Percentiles rank a stretch among this genome's conserved stretches.
These are phyloP conservation scores for Daktulosphaira vitifoliae DNA, from an alignment of 1,140 invertebrate genomes.

Conservation along the genomic window DNA sequence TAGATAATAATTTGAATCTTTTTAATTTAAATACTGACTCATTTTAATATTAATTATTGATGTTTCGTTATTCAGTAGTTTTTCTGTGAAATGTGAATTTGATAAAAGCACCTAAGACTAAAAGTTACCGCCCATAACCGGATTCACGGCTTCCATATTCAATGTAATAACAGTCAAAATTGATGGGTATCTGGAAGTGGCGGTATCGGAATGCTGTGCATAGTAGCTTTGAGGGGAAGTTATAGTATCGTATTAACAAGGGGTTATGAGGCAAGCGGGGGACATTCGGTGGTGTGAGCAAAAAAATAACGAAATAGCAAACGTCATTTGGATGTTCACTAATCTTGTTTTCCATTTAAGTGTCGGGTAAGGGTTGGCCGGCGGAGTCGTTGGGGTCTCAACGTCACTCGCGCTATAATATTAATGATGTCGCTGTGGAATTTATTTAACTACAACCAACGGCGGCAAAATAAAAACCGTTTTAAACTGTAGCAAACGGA, in stretches of 20 bases:
- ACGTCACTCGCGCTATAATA: slow-evolving; percentile 13
- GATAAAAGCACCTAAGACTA: background rate
- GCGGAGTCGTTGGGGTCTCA: background rate
- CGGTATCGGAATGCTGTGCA: slow-evolving; percentile 8
- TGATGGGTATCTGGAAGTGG: background rate
- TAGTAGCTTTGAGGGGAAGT: too few relatives aligned
- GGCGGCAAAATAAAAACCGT: slow-evolving; percentile 14
- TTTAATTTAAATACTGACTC: too few relatives aligned
- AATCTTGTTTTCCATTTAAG: slow-evolving; percentile 27
- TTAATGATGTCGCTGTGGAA: slow-evolving; percentile 24
- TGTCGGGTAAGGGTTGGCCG: background rate
- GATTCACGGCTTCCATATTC: too few relatives aligned
- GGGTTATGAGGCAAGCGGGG: too few relatives aligned
- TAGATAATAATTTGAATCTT: too few relatives aligned
- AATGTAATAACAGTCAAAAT: slow-evolving; percentile 12
- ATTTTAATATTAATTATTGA: too few relatives aligned
- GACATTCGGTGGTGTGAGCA: too few relatives aligned
- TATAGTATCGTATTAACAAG: too few relatives aligned
- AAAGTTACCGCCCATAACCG: background rate
- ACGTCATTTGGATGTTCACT: slow-evolving; percentile 19
- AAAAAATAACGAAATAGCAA: slow-evolving; percentile 5
- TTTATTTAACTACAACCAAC: slow-evolving; percentile 4
- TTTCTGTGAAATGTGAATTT: background rate
- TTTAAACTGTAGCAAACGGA: slow-evolving; percentile 14
- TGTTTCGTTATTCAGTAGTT: too few relatives aligned